Base-by-base conservation (phyloP, 2,113 vertebrate genomes). In the Oryzias javanicus region DNA sequence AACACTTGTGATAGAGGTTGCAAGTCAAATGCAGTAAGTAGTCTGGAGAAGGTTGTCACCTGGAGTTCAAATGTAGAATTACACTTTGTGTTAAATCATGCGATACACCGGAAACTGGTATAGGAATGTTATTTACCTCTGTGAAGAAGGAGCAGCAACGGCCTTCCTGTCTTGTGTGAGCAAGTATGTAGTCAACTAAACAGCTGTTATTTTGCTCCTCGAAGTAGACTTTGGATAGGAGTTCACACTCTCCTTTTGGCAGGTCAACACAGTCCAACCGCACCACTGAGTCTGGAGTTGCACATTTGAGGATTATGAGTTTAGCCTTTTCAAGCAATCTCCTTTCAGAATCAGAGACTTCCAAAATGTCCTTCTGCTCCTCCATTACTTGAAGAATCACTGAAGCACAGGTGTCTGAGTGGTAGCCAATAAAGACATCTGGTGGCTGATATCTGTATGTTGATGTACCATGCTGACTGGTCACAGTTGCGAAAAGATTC, bases 41-140 rank as follows among this genome's bases (percentile, higher is more conserved):
- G 94, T 68, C 95, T 92, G 10, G 96, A 98, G 89, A 98, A 98
- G 3, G 97, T 99, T 48, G 96, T 96, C 64, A 99, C 86, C 97
- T 99, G 49, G 14, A 41, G 17, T 63, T 66, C 17, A 51, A 67
- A 69, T 70, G 53, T 1, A 35, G 1, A 74, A 56, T 66, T 49
- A 70, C 12, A 17, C 1, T 8, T 47, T 47, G 46, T 3, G 19
- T 47, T 13, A 4, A 60, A 42, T 2, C 15, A 16, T 12, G 35
- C 14, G 2, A 47, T 24, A 4, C 19, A 53, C 51, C 10, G 57
- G 2, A 74, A 48, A 61, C 14, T 48, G 6, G 17, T 47, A 25
- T 16, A 10, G 57, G 1, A 42, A 42, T 15, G 47, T 56, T 7
- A 62, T 13, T 75, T 86, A 98, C 97, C 97, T 99, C 97, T 0